These are phyloP conservation scores for Danionella dracula DNA, from an alignment of 2,797 vertebrate genomes.

Conservation along the genomic window DNA sequence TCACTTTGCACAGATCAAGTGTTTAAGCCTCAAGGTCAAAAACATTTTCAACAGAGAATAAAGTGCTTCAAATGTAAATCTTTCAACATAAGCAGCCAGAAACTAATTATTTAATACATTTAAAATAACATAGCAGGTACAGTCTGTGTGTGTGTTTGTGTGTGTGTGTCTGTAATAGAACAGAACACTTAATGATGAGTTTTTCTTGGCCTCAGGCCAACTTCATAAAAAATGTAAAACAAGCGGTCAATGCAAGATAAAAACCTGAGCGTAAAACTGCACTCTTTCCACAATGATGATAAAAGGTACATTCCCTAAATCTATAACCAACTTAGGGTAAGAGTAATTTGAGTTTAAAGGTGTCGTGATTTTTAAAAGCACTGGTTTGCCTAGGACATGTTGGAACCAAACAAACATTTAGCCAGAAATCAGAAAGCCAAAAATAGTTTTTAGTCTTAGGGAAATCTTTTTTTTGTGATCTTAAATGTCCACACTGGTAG, in stretches of 20 bases:
- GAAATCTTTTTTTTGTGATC: no score
- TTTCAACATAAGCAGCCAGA: slow-evolving; percentile 57
- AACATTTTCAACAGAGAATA: slow-evolving; percentile 64
- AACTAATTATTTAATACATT: slow-evolving; percentile 77
- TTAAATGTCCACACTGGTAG: no score
- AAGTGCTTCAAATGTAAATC: slow-evolving; percentile 50
- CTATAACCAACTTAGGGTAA: slow-evolving; percentile 4
- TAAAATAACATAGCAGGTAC: slow-evolving; percentile 73
- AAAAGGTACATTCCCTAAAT: slow-evolving; percentile 69
- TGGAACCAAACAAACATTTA: no score
- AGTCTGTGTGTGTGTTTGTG: slow-evolving; percentile 71
- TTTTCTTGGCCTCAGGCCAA: slow-evolving; percentile 65
- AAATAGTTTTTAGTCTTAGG: no score
- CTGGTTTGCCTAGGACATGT: no score
- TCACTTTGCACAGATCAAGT: slow-evolving; percentile 64
- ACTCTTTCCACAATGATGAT: slow-evolving; percentile 47
- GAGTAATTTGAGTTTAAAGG: slow-evolving; percentile 16
- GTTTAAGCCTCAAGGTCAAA: slow-evolving; percentile 71
- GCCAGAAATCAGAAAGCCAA: no score
- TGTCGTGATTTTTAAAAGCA: no score
- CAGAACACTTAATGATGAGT: slow-evolving; percentile 69
- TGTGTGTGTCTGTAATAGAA: slow-evolving; percentile 73
- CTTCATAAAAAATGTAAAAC: slow-evolving; percentile 60
- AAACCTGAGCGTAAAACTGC: slow-evolving; percentile 53
- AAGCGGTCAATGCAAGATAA: slow-evolving; percentile 64